Conservation (phyloP, 2,797 vertebrate species). For the Typhlichthys eigenmanni region DNA sequence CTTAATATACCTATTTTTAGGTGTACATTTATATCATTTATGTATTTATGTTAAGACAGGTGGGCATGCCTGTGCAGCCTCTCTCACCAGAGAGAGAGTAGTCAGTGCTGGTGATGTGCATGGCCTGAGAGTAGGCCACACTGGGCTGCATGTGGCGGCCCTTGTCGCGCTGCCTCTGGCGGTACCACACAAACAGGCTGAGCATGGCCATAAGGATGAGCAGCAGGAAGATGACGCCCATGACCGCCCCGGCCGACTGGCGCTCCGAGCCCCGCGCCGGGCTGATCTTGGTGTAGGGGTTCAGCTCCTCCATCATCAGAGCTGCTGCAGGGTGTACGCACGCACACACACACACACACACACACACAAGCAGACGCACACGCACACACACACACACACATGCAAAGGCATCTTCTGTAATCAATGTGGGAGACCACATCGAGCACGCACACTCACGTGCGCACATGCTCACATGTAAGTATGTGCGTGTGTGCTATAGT, state of each 20-base stretch:
- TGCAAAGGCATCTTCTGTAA: too few species aligned
- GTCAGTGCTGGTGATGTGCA: constrained; percentile 93
- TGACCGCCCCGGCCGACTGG: constrained; percentile 94
- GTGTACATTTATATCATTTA: too few species aligned
- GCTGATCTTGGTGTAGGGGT: constrained; percentile 98
- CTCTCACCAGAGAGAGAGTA: constrained; percentile 93
- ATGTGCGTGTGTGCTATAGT: neutral
- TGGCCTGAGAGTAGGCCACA: constrained; percentile 93
- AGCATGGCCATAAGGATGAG: constrained; percentile 96
- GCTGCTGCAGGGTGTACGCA: constrained; percentile 81
- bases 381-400: constrained; percentile 24
- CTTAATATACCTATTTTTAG: too few species aligned
- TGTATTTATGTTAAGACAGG: too few species aligned
- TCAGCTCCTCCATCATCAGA: constrained; percentile 99
- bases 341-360: constrained; percentile 8
- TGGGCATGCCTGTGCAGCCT: neutral
- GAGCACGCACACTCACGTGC: neutral
- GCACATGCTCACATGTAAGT: neutral
- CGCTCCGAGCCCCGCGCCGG: constrained; percentile 92
- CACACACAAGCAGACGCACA: neutral
- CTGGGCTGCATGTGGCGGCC: constrained; percentile 92
- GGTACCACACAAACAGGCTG: constrained; percentile 94
- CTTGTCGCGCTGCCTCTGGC: constrained; percentile 93
- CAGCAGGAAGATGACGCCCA: constrained; percentile 93
- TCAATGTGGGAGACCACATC: too few species aligned